Conservation (phyloP, 2,888 invertebrate species). For the Malachius bipustulatus region DNA sequence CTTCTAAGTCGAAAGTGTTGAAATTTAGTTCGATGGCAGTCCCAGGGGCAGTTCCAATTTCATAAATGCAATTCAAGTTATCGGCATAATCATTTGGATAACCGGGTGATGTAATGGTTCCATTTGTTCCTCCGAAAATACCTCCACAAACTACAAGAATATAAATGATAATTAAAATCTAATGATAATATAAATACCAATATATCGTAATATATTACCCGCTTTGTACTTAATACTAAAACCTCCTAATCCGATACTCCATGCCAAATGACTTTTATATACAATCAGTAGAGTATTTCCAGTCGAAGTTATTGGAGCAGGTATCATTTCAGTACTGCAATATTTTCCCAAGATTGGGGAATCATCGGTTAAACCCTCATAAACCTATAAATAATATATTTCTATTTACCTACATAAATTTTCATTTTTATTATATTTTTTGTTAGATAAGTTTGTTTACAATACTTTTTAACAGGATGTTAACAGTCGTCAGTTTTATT, state of each 20-base stretch:
- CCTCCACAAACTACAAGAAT: background rate
- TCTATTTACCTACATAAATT: too few species aligned
- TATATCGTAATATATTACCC: too few species aligned
- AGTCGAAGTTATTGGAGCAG: slow-evolving; percentile 54
- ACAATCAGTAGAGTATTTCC: slow-evolving; percentile 58
- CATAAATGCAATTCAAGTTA: background rate
- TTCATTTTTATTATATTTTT: too few species aligned
- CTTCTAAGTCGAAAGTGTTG: too few species aligned
- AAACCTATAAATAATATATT: too few species aligned
- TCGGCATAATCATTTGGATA: background rate
- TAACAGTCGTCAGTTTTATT: too few species aligned
- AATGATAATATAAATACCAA: too few species aligned
- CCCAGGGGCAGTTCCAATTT: slow-evolving; percentile 1
- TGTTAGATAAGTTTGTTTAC: too few species aligned
- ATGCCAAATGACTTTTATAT: slow-evolving; percentile 54
- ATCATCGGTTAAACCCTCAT: slow-evolving; percentile 53
- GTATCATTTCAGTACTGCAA: slow-evolving; percentile 51
- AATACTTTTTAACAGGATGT: too few species aligned
- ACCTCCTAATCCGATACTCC: slow-evolving; percentile 29
- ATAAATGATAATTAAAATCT: too few species aligned
- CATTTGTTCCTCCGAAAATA: background rate
- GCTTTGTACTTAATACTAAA: slow-evolving; percentile 26
- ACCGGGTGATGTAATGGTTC: background rate
- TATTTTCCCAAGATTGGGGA: slow-evolving; percentile 55
- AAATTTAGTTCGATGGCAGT: background rate